Evolutionary conservation across 2,888 invertebrate species (phyloP).

Genomic region (Ectropis crepuscularia): DNA sequence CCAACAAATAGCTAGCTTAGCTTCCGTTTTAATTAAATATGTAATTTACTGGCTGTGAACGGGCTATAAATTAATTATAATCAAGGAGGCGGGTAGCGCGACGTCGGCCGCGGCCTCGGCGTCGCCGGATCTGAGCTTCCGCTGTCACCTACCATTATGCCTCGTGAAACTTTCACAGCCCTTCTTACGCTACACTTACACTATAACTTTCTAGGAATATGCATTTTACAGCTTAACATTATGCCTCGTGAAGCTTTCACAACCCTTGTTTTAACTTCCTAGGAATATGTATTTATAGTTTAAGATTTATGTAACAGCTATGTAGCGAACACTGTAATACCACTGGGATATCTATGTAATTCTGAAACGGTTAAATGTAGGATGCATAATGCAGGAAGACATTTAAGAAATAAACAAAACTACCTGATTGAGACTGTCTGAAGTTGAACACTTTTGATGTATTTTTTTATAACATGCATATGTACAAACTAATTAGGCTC

Average conservation of each 20-base stretch:
- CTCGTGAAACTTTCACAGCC: conserved; percentile 20
- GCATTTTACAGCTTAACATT: neutral
- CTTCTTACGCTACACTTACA: conserved; percentile 1
- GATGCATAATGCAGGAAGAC: too few relatives aligned
- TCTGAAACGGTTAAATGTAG: too few relatives aligned
- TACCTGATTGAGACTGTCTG: too few relatives aligned
- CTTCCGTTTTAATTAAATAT: conserved; percentile 15
- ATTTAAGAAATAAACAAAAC: too few relatives aligned
- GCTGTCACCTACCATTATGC: conserved; percentile 18
- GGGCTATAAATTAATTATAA: conserved; percentile 16
- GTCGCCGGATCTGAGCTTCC: conserved; percentile 52
- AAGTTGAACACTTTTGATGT: too few relatives aligned
- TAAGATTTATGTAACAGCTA: neutral
- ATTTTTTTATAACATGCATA: too few relatives aligned
- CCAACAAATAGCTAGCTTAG: neutral
- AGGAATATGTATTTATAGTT: neutral
- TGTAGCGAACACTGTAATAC: too few relatives aligned
- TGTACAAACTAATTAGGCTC: too few relatives aligned
- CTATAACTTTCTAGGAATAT: neutral
- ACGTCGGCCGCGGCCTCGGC: conserved; percentile 36
- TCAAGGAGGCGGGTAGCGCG: conserved; percentile 20
- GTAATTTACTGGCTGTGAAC: neutral
- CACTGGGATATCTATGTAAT: too few relatives aligned
- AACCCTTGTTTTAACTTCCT: neutral
- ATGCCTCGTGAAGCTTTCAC: conserved; percentile 14